phyloP scores from a whole-genome alignment of 1,140 invertebrate species.

The Drosophila watanabei region DNA sequence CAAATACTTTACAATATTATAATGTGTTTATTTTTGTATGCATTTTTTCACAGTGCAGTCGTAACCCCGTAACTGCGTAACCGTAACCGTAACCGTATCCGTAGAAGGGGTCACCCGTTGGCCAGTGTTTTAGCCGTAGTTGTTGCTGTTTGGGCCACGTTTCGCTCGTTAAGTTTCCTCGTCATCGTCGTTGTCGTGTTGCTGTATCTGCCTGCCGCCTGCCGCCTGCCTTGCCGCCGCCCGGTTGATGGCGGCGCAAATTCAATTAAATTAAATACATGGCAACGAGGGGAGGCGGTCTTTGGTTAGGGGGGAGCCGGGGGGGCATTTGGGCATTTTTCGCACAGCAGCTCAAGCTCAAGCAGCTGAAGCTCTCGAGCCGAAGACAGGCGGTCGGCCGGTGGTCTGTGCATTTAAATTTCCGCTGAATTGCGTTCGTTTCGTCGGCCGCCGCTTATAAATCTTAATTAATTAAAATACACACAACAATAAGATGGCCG shows the following conservation, averaged over 20 bases:
- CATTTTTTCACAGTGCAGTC: not conserved
- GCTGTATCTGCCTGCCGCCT: slow-evolving; percentile 28
- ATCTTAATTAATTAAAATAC: slow-evolving; percentile 83
- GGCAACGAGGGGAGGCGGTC: slow-evolving; percentile 31
- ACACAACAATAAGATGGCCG: slow-evolving; percentile 63
- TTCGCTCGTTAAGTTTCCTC: slow-evolving; percentile 28
- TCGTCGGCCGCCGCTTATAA: slow-evolving; percentile 65
- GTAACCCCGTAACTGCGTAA: slow-evolving; percentile 26
- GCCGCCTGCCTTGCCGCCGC: slow-evolving; percentile 23
- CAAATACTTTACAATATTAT: too few relatives aligned
- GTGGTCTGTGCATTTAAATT: slow-evolving; percentile 74
- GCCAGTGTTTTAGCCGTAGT: slow-evolving; percentile 40
- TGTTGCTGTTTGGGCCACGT: slow-evolving; percentile 34
- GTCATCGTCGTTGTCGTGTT: slow-evolving; percentile 15
- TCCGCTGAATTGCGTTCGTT: slow-evolving; percentile 73
- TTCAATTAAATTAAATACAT: slow-evolving; percentile 84
- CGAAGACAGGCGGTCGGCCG: slow-evolving; percentile 34
- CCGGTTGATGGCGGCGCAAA: slow-evolving; percentile 68
- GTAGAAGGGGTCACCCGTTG: slow-evolving; percentile 46
- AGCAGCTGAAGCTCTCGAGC: not conserved
- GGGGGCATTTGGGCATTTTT: slow-evolving; percentile 54
- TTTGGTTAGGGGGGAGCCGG: too few relatives aligned
- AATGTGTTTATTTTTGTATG: not conserved
- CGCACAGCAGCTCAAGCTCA: slow-evolving; percentile 54
- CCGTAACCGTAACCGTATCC: slow-evolving; percentile 44